A percentile compares a stretch with the other conserved stretches of the same genome.
These are phyloP conservation scores for Gobio gobio DNA, from an alignment of 2,113 vertebrate genomes.

Conservation along the genomic window DNA sequence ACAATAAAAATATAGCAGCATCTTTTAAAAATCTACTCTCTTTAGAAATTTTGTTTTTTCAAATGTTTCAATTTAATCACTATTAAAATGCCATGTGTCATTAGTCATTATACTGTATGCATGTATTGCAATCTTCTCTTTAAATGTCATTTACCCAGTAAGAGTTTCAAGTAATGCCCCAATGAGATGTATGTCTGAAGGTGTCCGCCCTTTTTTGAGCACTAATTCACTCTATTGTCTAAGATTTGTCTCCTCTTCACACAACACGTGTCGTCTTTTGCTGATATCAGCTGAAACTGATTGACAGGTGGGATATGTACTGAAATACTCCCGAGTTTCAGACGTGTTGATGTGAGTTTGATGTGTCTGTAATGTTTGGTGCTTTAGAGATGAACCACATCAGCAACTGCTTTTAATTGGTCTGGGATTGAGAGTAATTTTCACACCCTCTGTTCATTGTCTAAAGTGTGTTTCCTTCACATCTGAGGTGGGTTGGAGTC, in stretches of 20 bases:
- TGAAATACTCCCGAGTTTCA: neutral
- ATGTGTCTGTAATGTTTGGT: neutral
- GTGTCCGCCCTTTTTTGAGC: no score
- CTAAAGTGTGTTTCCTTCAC: neutral
- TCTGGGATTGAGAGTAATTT: neutral
- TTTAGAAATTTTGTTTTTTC: neutral
- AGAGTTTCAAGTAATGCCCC: no score
- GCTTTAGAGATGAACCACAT: neutral
- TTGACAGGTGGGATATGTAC: neutral
- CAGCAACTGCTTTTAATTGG: neutral
- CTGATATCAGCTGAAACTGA: neutral
- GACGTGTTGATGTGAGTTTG: neutral
- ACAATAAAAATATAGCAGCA: no score
- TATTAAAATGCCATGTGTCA: no score
- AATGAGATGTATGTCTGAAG: no score
- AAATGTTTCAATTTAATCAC: neutral
- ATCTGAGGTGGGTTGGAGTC: neutral
- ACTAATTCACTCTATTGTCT: neutral
- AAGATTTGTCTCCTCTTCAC: neutral
- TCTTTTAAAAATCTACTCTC: neutral
- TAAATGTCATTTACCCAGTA: no score
- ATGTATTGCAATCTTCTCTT: no score
- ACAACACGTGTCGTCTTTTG: neutral
- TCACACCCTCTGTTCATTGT: neutral
- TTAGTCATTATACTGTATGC: no score